Base-by-base conservation (phyloP, 2,113 vertebrate genomes). In the Apaloderma vittatum region DNA sequence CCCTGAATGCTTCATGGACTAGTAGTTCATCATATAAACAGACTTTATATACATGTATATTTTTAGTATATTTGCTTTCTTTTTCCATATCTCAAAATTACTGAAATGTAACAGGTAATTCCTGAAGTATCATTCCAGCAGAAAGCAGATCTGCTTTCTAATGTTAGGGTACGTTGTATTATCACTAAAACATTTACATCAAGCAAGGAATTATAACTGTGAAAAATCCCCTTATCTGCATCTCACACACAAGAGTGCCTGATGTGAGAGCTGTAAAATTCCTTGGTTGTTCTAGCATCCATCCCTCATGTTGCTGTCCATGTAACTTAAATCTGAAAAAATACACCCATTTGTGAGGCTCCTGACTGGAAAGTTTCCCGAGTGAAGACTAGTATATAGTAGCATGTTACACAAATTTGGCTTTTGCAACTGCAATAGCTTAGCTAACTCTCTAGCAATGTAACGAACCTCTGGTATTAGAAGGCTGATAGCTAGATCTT, bases 191-290 rank as follows among this genome's bases (percentile, higher is more conserved):
- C 40, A 40, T 40, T 40, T 40, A 48, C 32, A 75, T 37, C 58
- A 46, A 23, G 52, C 23, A 67, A 76, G 43, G 48, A 82, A 81
- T 6, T 79, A 2, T 46, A 89, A 51, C 12, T 59, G 34, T 34
- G 87, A 82, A 76, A 90, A 91, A 7, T 3, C 18, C 32, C 59
- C 51, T 88, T 68, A 90, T 37, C 62, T 73, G 11, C 46, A 37
- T 55, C 43, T 72, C 0, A 0, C 7, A 34, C 45, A 63, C 0
- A 1, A 63, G 32, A 71, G 43, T 2, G 9, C 30, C 48, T 63
- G 49, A 75, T 5, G 43, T 1, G 16, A 73, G 32, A 77, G 65
- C 19, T 43, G 24, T 12, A 83, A 67, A 72, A 72, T 74, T 89
- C 45, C 61, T 77, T 80, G 30, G 8, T 21, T 71, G n/a, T 43